Evolutionary conservation across 1,140 invertebrate genomes (phyloP).

Genomic region (Archivesica marissinica): DNA sequence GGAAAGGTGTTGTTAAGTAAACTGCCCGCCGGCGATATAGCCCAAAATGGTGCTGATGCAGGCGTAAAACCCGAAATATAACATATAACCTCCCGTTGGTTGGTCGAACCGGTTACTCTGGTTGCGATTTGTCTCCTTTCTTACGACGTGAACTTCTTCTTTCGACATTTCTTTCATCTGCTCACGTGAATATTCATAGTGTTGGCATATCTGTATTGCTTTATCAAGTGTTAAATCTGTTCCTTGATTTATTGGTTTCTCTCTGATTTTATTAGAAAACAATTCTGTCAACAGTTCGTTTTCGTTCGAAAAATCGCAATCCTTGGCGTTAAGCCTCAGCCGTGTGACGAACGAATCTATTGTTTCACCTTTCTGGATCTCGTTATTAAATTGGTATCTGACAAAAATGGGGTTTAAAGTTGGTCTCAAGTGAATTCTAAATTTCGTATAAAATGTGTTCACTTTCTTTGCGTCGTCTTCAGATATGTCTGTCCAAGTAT

Average conservation of each 20-base stretch:
- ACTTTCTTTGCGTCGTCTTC: background rate
- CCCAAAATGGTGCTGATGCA: too few relatives aligned
- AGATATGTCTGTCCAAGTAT: background rate
- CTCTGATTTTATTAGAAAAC: background rate
- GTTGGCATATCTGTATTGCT: constrained; percentile 58
- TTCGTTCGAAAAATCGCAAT: background rate
- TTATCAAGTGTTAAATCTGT: constrained; percentile 52
- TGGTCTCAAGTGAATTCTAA: background rate
- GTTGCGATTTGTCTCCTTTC: background rate
- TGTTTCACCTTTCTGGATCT: background rate
- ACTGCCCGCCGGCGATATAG: too few relatives aligned
- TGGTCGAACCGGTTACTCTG: too few relatives aligned
- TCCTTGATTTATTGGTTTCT: background rate
- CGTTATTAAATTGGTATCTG: background rate
- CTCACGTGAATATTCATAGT: constrained; percentile 47
- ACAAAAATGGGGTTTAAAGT: constrained; percentile 1
- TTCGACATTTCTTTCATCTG: constrained; percentile 59
- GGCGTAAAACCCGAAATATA: too few relatives aligned
- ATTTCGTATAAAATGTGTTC: constrained; percentile 36
- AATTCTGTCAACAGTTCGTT: background rate
- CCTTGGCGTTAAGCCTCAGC: background rate
- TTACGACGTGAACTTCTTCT: constrained; percentile 9
- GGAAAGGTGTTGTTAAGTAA: too few relatives aligned
- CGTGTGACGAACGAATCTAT: background rate
- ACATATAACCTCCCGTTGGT: too few relatives aligned